These are phyloP conservation scores for Eupelmus urozonus DNA, from an alignment of 2,888 invertebrate genomes.

Conservation along the genomic window DNA sequence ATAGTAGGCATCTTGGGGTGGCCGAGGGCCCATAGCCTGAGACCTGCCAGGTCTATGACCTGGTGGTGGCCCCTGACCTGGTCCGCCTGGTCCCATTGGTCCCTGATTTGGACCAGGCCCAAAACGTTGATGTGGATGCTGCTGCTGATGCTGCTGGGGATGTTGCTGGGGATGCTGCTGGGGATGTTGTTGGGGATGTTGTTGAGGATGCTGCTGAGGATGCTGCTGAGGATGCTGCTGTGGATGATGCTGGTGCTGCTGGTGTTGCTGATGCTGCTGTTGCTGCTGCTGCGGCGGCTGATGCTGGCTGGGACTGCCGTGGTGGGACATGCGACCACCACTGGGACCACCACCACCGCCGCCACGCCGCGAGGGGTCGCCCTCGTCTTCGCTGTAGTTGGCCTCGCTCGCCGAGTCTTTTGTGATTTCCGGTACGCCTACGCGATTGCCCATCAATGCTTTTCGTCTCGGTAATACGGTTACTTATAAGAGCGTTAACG, in stretches of 20 bases:
- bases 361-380: slow-evolving; percentile 5
- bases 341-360: background rate
- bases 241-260: slow-evolving; percentile 59
- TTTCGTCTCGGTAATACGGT: background rate
- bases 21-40: slow-evolving; percentile 10
- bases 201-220: slow-evolving; percentile 70
- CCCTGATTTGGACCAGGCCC: slow-evolving; percentile 17
- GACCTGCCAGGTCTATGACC: slow-evolving; percentile 22
- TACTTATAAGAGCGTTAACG: background rate
- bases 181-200: slow-evolving; percentile 70
- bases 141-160: slow-evolving; percentile 69
- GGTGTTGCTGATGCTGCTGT: slow-evolving; percentile 69
- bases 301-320: slow-evolving; percentile 40
- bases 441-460: slow-evolving; percentile 25
- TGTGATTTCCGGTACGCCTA: slow-evolving; percentile 85
- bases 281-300: slow-evolving; percentile 41
- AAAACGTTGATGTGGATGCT: slow-evolving; percentile 61
- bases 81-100: background rate
- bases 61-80: background rate
- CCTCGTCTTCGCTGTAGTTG: slow-evolving; percentile 85
- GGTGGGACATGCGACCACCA: slow-evolving; percentile 31
- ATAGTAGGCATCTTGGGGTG: slow-evolving; percentile 69
- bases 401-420: slow-evolving; percentile 86
- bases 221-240: slow-evolving; percentile 39
- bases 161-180: slow-evolving; percentile 71